Evolutionary conservation across 2,797 vertebrate species (phyloP).

Genomic region (Sebastes cheni): DNA sequence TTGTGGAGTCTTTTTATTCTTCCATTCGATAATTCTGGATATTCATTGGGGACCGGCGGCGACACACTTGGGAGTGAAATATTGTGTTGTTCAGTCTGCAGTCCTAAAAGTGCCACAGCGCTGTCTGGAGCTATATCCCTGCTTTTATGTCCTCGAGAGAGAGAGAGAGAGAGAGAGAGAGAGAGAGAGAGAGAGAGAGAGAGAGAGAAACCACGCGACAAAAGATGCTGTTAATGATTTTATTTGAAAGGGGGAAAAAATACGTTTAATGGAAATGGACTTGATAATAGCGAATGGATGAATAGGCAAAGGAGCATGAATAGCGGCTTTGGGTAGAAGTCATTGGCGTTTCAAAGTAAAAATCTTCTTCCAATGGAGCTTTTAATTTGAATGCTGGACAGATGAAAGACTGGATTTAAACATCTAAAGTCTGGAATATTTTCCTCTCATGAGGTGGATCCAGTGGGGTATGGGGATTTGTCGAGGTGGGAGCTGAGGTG

Average conservation of each 20-base stretch:
- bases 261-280: constrained; percentile 32
- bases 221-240: constrained; percentile 61
- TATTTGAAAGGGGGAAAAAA: constrained; percentile 49
- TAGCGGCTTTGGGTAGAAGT: constrained; percentile 19
- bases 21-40: constrained; percentile 14
- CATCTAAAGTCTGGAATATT: constrained; percentile 1
- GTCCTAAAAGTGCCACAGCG: constrained; percentile 15
- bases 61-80: constrained; percentile 10
- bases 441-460: not conserved
- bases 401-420: constrained; percentile 12
- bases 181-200: constrained; percentile 4
- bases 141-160: constrained; percentile 20
- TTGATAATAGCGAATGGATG: constrained; percentile 23
- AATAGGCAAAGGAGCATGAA: constrained; percentile 45
- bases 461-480: not conserved
- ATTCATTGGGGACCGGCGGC: not conserved
- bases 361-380: not conserved
- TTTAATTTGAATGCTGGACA: constrained; percentile 23
- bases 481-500: not conserved
- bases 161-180: constrained; percentile 5
- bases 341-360: constrained; percentile 32
- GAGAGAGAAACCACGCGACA: constrained; percentile 6
- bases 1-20: constrained; percentile 11
- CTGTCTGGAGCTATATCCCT: constrained; percentile 12
- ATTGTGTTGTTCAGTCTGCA: constrained; percentile 24